These are phyloP conservation scores for Camptogramma bilineatum DNA, from an alignment of 2,888 invertebrate species.

Conservation along the genomic window DNA sequence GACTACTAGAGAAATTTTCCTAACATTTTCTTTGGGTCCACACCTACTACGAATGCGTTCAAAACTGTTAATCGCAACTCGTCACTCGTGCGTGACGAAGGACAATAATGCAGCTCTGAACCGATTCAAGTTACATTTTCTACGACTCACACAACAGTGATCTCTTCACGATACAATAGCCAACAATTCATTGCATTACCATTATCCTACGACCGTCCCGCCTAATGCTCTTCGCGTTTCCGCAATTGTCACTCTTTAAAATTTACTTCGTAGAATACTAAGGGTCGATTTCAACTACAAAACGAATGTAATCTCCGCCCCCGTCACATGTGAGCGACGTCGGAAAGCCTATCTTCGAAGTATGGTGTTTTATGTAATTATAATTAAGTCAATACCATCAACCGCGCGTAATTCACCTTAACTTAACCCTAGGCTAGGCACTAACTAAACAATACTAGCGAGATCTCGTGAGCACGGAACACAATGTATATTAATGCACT, in stretches of 20 bases:
- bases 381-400: conserved; percentile 56
- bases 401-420: conserved; percentile 71
- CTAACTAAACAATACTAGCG: conserved; percentile 83
- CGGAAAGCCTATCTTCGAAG: conserved; percentile 61
- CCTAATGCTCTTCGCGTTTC: conserved; percentile 53
- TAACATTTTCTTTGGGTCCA: conserved; percentile 70
- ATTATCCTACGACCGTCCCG: conserved; percentile 39
- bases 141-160: conserved; percentile 40
- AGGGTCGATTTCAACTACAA: conserved; percentile 58
- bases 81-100: conserved; percentile 22
- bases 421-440: conserved; percentile 77
- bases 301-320: conserved; percentile 61
- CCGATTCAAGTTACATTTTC: conserved; percentile 47
- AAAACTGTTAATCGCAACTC: conserved; percentile 22
- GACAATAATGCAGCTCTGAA: conserved; percentile 44
- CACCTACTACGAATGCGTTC: conserved; percentile 52
- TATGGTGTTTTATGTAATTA: conserved; percentile 52
- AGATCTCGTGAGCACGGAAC: conserved; percentile 85
- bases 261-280: conserved; percentile 52
- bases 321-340: conserved; percentile 41
- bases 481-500: conserved; percentile 64
- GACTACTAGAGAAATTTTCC: conserved; percentile 76
- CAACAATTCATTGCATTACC: conserved; percentile 26
- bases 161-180: conserved; percentile 34
- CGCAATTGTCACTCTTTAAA: conserved; percentile 35